Evolutionary conservation across 2,888 invertebrate genomes (phyloP).

Genomic region (Girardia tigrina): DNA sequence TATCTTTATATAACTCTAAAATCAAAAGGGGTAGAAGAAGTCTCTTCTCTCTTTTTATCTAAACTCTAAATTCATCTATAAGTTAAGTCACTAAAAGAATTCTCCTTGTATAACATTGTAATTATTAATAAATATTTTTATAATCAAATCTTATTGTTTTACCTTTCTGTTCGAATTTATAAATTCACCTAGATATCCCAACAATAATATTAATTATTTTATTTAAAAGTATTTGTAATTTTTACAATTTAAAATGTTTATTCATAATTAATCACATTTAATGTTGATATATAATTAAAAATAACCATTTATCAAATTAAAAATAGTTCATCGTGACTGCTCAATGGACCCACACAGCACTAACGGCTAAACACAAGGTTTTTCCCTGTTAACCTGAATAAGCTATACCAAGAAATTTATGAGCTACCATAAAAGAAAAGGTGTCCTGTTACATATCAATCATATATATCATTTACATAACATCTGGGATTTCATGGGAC

Average conservation of each 20-base stretch:
- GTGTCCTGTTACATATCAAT: constrained; percentile 35
- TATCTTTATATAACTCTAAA: too few species aligned
- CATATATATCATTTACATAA: constrained; percentile 21
- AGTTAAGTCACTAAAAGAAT: too few species aligned
- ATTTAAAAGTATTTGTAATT: not conserved
- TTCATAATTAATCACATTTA: not conserved
- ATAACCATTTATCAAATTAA: not conserved
- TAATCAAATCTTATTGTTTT: too few species aligned
- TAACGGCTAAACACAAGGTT: constrained; percentile 33
- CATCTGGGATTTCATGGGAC: constrained; percentile 30
- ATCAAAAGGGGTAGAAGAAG: too few species aligned
- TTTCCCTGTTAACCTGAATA: constrained; percentile 31
- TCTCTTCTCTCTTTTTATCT: too few species aligned
- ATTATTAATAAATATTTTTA: too few species aligned
- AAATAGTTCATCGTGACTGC: constrained; percentile 26
- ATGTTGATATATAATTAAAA: not conserved
- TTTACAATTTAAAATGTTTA: not conserved
- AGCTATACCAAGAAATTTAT: constrained; percentile 33
- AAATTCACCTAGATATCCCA: too few species aligned
- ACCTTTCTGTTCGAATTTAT: too few species aligned
- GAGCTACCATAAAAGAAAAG: constrained; percentile 27
- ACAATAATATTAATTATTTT: not conserved
- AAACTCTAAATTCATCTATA: too few species aligned
- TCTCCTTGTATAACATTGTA: too few species aligned
- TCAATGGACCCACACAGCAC: constrained; percentile 36